Conservation (phyloP, 2,888 invertebrate species). For the Aleiodes alternator region DNA sequence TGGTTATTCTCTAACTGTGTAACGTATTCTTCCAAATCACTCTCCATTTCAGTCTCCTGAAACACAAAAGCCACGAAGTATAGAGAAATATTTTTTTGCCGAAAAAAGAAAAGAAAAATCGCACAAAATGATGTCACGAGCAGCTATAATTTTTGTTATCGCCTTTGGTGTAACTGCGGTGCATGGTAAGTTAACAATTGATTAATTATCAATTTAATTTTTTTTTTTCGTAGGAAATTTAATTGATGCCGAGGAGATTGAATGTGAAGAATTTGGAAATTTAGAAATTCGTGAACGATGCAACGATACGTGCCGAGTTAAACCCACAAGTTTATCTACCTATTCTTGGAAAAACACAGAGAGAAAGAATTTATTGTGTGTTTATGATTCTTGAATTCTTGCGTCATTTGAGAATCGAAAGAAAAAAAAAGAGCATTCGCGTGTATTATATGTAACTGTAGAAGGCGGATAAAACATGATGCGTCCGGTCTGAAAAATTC, state of each 20-base stretch:
- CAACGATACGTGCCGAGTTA: no score
- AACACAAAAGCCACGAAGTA: background rate
- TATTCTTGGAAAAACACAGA: background rate
- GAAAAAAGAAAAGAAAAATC: constrained; percentile 4
- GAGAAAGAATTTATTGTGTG: background rate
- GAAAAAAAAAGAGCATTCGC: background rate
- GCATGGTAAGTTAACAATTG: constrained; percentile 27
- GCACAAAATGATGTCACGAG: constrained; percentile 30
- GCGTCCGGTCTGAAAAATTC: constrained; percentile 8
- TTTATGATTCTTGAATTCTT: background rate
- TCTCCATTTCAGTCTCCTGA: constrained; percentile 5
- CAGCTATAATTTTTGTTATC: constrained; percentile 20
- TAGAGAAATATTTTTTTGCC: background rate
- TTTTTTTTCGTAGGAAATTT: no score
- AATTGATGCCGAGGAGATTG: no score
- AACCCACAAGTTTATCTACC: no score
- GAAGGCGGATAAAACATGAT: background rate
- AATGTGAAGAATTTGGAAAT: no score
- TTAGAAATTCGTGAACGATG: no score
- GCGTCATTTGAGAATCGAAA: constrained; percentile 2
- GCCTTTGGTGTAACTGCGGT: constrained; percentile 21
- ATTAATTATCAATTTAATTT: background rate
- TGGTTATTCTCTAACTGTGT: constrained; percentile 9
- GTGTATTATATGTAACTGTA: background rate
- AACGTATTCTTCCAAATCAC: constrained; percentile 18